A percentile compares a stretch with the other conserved stretches of the same genome.
Evolutionary conservation across 2,113 vertebrate genomes (phyloP).

Genomic region (human (Homo sapiens)): GRCh38 chr13:38034501-38035000

Average conservation of each 20-base stretch:
- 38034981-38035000: not conserved
- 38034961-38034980: not conserved
- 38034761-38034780: not conserved
- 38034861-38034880: not conserved
- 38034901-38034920: not conserved
- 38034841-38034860: not conserved
- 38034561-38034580: not conserved
- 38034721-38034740: not conserved
- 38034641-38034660: not conserved
- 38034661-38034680: not conserved
- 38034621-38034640: not conserved
- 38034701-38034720: not conserved
- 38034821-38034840: not conserved
- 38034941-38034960: not conserved
- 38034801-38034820: not conserved
- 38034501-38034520: not conserved
- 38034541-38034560: not conserved
- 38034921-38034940: not conserved
- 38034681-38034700: not conserved
- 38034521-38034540: not conserved
- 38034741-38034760: not conserved
- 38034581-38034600: not conserved
- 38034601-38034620: not conserved
- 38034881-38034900: not conserved
- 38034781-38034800: not conserved